Evolutionary conservation across 2,888 invertebrate genomes (phyloP), one percentile per base, ranked within the genome.

Genomic region (Eupithecia inturbata): DNA sequence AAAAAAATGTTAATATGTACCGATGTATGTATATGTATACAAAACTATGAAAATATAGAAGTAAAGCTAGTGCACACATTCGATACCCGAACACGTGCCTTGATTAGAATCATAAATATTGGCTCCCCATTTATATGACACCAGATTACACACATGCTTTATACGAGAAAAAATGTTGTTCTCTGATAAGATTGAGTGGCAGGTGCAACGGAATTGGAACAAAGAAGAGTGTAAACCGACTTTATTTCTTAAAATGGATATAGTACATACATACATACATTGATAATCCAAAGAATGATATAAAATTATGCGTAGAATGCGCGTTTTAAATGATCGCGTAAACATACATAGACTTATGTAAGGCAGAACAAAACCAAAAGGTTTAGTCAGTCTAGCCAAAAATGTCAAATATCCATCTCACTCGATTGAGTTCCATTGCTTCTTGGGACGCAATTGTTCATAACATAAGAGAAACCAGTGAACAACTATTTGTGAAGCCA

Each of bases 91-190:
- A 68, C 76, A 76, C 76, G 76, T 76, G 73, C 71, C 73, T 80
- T 75, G 88, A 89, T 89, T 88, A 88, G 81, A 85, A 84, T 84
- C 85, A 88, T 89, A 88, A 91, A 91, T 88, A 91, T 91, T 89
- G 80, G 80, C 80, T 80, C 77, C 79, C 76, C 77, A 67, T 80
- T 80, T 83, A 81, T 79, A 80, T 80, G 71, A 81, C 76, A 74
- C 66, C 36, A 74, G 72, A 79, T 77, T 80, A 78, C 72, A 75
- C 68, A 71, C 63, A 53, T 72, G 70, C 69, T 77, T 78, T 77
- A 41, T 78, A n/a, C n/a, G 31, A 16, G 49, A 63, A 73, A 28
- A 26, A 76, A 78, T 81, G 78, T 80, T 78, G 82, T 39, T 22
- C 41, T 26, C 72, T 77, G 79, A 78, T 77, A 78, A 75, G 74